A percentile compares a stretch with the other conserved stretches of the same genome.
Evolutionary conservation across 1,140 invertebrate genomes (phyloP).

Genomic region (Scylla paramamosain): DNA sequence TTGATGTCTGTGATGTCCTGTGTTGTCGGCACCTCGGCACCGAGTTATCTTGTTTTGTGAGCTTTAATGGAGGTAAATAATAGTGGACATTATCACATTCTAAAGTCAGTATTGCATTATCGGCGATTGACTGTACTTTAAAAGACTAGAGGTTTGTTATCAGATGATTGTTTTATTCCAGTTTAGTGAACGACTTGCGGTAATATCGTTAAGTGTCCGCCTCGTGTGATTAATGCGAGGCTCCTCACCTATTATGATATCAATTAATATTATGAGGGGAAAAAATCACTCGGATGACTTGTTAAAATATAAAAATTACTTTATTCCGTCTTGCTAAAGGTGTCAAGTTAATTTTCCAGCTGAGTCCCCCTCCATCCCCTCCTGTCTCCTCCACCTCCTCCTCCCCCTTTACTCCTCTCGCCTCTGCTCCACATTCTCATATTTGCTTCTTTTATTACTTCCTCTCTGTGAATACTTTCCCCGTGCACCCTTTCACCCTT

Average conservation of each 20-base stretch:
- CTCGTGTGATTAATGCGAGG: not conserved
- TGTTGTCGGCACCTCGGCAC: not conserved
- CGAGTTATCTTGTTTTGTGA: not conserved
- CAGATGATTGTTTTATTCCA: not conserved
- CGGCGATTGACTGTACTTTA: not conserved
- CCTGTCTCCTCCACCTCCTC: not conserved
- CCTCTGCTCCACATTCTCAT: not conserved
- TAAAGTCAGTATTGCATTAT: not conserved
- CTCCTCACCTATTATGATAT: not conserved
- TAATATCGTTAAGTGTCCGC: not conserved
- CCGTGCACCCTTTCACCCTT: not conserved
- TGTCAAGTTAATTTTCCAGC: not conserved
- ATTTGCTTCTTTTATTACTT: not conserved
- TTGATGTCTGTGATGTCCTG: too few relatives aligned
- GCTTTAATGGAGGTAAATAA: not conserved
- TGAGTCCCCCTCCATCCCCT: not conserved
- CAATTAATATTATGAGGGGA: not conserved
- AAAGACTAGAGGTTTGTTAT: not conserved
- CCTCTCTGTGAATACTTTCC: not conserved
- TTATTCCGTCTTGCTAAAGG: not conserved
- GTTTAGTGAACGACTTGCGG: not conserved
- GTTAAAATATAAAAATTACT: not conserved
- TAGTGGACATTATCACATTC: not conserved
- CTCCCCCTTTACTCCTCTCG: not conserved
- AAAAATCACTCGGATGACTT: not conserved